Percentiles rank a stretch among this genome's conserved stretches.
These are phyloP conservation scores for Seriola dumerili DNA, from an alignment of 2,113 vertebrate species.

Conservation along the genomic window DNA sequence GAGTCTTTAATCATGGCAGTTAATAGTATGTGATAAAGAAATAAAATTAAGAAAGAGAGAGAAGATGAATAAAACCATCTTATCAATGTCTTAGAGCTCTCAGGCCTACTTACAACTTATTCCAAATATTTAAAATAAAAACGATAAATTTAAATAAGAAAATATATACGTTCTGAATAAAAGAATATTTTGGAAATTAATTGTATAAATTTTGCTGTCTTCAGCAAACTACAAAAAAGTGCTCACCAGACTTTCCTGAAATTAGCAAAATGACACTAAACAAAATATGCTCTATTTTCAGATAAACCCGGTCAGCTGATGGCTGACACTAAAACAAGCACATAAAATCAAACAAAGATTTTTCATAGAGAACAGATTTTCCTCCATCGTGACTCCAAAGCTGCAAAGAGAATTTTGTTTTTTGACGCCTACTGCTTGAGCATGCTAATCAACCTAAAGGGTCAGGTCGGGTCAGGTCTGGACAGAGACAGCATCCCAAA, in stretches of 20 bases:
- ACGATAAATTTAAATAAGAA: neutral
- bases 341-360: constrained; percentile 3
- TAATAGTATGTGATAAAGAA: neutral
- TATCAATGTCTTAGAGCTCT: neutral
- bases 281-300: neutral
- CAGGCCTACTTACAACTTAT: neutral
- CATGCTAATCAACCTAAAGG: constrained; percentile 73
- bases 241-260: neutral
- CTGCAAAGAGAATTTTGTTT: constrained; percentile 45
- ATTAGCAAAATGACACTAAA: neutral
- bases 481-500: constrained; percentile 73
- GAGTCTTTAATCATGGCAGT: neutral
- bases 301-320: neutral
- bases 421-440: constrained; percentile 63
- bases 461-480: constrained; percentile 76
- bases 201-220: neutral
- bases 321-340: neutral
- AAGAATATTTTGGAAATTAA: neutral
- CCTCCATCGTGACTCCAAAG: constrained; percentile 18
- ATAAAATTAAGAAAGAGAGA: neutral
- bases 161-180: neutral
- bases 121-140: neutral
- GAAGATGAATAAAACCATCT: neutral
- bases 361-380: constrained; percentile 22
- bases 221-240: neutral